Evolutionary conservation across 2,888 invertebrate species (phyloP).

Genomic region (Serrognathus titanus): DNA sequence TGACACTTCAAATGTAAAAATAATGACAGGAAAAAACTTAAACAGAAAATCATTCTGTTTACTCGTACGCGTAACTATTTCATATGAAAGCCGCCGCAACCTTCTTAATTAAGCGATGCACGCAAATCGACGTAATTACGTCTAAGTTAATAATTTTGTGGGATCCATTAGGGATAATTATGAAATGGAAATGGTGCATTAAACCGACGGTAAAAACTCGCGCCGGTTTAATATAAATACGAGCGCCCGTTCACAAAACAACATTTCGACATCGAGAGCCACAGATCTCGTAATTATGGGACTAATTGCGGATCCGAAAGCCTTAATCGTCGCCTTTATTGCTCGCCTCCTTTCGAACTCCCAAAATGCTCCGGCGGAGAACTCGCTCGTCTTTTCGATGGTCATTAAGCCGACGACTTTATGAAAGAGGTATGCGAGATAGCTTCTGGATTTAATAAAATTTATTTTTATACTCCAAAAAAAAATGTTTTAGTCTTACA

Average conservation of each 20-base stretch:
- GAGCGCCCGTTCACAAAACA: background rate
- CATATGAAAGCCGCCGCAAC: too few species aligned
- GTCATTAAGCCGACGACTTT: too few species aligned
- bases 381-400: too few species aligned
- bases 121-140: background rate
- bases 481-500: too few species aligned
- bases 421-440: too few species aligned
- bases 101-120: background rate
- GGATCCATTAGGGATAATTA: conserved; percentile 2
- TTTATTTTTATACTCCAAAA: too few species aligned
- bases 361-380: too few species aligned
- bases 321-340: conserved; percentile 18
- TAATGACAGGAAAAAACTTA: too few species aligned
- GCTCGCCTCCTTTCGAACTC: background rate
- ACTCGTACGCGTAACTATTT: too few species aligned
- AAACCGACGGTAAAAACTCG: background rate
- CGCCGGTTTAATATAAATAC: background rate
- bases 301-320: conserved; percentile 17
- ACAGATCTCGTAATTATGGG: conserved; percentile 12
- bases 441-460: too few species aligned
- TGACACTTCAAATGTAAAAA: too few species aligned
- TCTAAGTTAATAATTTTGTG: background rate
- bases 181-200: background rate
- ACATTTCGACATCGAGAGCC: background rate
- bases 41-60: too few species aligned